Conservation (phyloP, 2,797 vertebrate species). For the Acridotheres tristis region DNA sequence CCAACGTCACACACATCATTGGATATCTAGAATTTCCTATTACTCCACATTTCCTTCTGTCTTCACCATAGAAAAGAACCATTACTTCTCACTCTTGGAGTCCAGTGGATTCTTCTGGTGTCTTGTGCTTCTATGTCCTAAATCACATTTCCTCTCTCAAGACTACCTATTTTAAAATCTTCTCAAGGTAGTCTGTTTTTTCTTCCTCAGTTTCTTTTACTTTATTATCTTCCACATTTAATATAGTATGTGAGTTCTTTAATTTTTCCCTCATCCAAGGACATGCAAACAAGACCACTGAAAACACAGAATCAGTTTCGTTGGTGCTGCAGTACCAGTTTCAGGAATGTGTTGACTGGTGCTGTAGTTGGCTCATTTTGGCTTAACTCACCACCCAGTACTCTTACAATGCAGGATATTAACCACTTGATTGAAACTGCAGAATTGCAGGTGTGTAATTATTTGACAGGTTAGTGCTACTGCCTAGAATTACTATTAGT, state of each 20-base stretch:
- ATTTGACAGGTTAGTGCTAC: neutral
- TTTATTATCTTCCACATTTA: neutral
- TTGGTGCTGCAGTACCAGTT: neutral
- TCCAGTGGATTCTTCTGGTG: neutral
- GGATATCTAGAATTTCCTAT: neutral
- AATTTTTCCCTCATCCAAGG: neutral
- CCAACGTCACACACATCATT: neutral
- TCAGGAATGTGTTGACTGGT: neutral
- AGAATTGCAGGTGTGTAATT: neutral
- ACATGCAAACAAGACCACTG: neutral
- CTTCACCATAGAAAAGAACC: neutral
- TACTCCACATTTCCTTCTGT: neutral
- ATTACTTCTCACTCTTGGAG: neutral
- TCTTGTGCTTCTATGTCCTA: neutral
- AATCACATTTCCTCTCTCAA: neutral
- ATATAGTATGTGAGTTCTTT: neutral
- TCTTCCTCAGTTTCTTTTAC: neutral
- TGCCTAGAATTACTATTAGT: neutral
- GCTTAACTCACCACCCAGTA: neutral
- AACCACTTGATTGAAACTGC: neutral
- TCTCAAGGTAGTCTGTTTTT: neutral
- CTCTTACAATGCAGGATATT: neutral
- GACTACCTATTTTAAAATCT: neutral
- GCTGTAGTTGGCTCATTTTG: neutral
- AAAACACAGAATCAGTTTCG: neutral